Evolutionary conservation across 2,113 vertebrate species (phyloP), one percentile per base, ranked within the genome.

Genomic region (Perca schrenkii): DNA sequence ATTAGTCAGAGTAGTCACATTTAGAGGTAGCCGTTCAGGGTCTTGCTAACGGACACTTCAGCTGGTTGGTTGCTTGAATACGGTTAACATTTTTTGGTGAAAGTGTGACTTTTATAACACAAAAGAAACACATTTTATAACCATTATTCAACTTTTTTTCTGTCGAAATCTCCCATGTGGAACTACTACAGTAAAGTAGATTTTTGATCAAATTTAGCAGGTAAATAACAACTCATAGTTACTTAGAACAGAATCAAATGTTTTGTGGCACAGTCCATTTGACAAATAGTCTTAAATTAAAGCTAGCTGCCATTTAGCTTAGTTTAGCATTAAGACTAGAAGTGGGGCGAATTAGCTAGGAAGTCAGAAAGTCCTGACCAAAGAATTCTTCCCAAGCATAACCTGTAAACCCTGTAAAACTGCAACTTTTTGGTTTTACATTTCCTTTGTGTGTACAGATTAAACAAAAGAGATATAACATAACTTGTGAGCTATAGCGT

Each of bases 41-140:
- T 77, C 36, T 47, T 40, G 14, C 28, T 71, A 17, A 67, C 52
- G 60, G 69, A 64, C 31, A 62, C 21, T 61, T 74, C 12, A 36
- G 14, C 47, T 15, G 8, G 19, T n/a, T 46, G 63, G 62, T 43
- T 17, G 4, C 4, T 60, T 19, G 21, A 8, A 57, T 8, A 12
- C 62, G 31, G 6, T 50, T n/a, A 8, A 72, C 31, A 28, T 28
- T 28, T 15, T 31, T 15, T 19, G 62, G 16, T 16, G 58, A 21
- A 46, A 28, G 15, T 6, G 15, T 19, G n/a, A 22, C 21, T 63
- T 14, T 43, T 21, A 13, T n/a, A 8, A 31, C 5, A 52, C 8
- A 34, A 34, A 75, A 14, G 1, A 50, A 57, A 25, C 52, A 19
- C 8, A 25, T 36, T 49, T 49, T 10, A 25, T 15, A 56, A 40